Base-by-base conservation (phyloP, 2,888 invertebrate genomes). In the Andrena trimmerana region DNA sequence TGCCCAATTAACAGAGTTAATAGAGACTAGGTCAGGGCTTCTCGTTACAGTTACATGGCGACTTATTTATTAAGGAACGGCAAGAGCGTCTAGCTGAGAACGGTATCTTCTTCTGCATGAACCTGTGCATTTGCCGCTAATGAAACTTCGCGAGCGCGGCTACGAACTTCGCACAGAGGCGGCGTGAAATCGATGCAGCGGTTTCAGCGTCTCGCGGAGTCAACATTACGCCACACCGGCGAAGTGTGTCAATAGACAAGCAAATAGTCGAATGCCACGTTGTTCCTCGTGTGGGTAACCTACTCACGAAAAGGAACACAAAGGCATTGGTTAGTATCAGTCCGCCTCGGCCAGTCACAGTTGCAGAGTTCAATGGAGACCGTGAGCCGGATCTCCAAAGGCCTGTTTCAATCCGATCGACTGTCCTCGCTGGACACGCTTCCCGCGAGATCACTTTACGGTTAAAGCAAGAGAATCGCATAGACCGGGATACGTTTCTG, bases 241-340 rank as follows among this genome's bases (percentile, higher is more conserved):
- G 84, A 91, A 93, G 92, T 92, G 89, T 92, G 92, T 92, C 92
- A 93, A 93, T 92, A 90, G 93, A 90, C 92, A 90, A 91, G 89
- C 91, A 92, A 92, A 92, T 88, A 89, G 85, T 85, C 90, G 86
- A 91, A 89, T 89, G 86, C 81, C 84, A 68, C 31, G 36, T 20
- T 85, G 77, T 68, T 78, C 29, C 48, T 57, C 62, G 78, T 67
- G 74, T 80, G 86, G 62, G 52, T 87, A 87, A 73, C 73, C 77
- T 71, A 78, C 77, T 86, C 81, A 87, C 81, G 65, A 87, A 87
- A 87, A 81, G 60, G 48, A 71, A 74, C 67, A 74, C 76, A 75
- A 69, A 77, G 77, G 60, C 59, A 59, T 63, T 33, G 31, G 66
- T 54, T 69, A 42, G 66, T 54, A 66, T 66, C 33, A 57, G 29